A percentile compares a stretch with the other conserved stretches of the same genome.
phyloP scores from a whole-genome alignment of 2,113 vertebrate species.

The Mormoops blainvillei region DNA sequence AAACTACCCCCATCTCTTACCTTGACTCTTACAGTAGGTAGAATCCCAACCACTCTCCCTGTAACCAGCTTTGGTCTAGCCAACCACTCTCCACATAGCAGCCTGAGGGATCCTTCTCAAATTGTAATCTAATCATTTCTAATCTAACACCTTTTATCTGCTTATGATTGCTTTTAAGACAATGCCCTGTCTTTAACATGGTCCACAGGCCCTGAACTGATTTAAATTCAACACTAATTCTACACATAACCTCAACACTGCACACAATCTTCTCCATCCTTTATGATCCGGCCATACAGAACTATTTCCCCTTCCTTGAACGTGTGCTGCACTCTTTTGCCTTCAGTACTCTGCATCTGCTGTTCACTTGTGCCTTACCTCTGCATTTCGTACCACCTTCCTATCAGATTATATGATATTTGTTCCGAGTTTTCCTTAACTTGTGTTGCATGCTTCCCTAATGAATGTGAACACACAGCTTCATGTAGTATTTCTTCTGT shows the following conservation, averaged over 20 bases:
- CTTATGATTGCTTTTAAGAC: background rate
- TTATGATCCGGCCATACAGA: background rate
- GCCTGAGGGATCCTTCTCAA: background rate
- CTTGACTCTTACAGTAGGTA: background rate
- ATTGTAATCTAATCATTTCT: background rate
- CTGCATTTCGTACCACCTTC: background rate
- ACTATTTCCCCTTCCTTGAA: background rate
- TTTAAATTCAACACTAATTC: background rate
- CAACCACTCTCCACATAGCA: background rate
- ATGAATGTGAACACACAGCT: background rate
- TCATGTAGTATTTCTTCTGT: background rate
- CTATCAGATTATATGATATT: background rate
- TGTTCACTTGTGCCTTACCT: background rate
- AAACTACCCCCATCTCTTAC: background rate
- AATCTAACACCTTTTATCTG: background rate
- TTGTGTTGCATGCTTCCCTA: background rate
- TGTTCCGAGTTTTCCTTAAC: background rate
- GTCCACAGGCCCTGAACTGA: background rate
- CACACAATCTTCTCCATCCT: background rate
- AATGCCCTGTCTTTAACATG: background rate
- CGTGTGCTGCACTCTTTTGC: background rate
- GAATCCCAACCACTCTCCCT: background rate
- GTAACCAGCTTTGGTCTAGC: background rate
- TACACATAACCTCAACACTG: background rate
- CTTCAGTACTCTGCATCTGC: background rate